Conservation (phyloP, 2,113 vertebrate genomes). For the Passer domesticus region DNA sequence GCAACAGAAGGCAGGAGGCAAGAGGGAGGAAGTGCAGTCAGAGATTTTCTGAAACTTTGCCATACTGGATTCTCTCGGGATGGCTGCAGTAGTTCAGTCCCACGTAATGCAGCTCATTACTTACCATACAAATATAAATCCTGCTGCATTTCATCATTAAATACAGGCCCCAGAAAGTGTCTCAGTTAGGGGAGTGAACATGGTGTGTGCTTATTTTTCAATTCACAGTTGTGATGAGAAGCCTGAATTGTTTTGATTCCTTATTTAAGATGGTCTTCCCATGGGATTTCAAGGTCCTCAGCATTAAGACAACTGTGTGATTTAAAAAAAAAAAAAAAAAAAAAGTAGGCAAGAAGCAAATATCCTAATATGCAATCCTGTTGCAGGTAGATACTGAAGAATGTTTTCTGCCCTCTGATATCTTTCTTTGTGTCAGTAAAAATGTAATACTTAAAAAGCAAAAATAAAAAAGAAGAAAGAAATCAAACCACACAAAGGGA, state of each 20-base stretch:
- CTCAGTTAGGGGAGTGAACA: not conserved
- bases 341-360: not conserved
- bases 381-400: not conserved
- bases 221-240: not conserved
- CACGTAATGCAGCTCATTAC: not conserved
- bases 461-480: not conserved
- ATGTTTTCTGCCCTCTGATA: not conserved
- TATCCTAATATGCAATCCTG: not conserved
- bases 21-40: not conserved
- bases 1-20: not conserved
- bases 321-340: not conserved
- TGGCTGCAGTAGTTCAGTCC: not conserved
- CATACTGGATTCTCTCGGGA: rapidly evolving
- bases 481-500: not conserved
- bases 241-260: slow-evolving; percentile 28
- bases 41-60: not conserved
- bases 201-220: not conserved
- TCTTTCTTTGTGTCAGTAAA: not conserved
- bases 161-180: not conserved
- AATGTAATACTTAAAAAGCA: not conserved
- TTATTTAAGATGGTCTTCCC: slow-evolving; percentile 10
- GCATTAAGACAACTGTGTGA: not conserved
- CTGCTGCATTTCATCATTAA: not conserved
- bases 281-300: slow-evolving; percentile 27
- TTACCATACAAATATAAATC: not conserved